Conservation (phyloP, 2,113 vertebrate species). For the Megaptera novaeangliae region DNA sequence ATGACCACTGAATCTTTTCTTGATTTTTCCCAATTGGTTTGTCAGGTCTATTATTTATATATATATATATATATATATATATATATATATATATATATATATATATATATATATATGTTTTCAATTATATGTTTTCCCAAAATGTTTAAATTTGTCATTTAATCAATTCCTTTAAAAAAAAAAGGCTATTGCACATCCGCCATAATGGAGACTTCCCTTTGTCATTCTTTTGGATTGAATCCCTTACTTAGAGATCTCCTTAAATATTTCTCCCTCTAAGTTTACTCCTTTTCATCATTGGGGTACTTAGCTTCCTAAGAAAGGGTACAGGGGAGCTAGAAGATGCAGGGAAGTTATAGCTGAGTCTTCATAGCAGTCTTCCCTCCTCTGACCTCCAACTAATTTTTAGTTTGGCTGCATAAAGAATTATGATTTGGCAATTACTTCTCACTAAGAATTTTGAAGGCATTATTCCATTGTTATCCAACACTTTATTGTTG, state of each 20-base stretch:
- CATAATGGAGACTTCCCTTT: neutral
- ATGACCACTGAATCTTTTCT: neutral
- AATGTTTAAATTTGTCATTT: slow-evolving; percentile 2
- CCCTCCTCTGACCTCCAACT: neutral
- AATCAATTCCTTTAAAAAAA: neutral
- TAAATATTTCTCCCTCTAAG: neutral
- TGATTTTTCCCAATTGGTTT: neutral
- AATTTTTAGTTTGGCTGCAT: neutral
- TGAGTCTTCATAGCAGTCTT: neutral
- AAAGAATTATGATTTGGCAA: neutral
- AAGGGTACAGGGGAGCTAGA: neutral
- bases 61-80: neutral
- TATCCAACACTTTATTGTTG: neutral
- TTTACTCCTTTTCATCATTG: neutral
- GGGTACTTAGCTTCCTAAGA: neutral
- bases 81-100: neutral
- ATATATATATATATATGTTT: too few relatives aligned
- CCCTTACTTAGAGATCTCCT: neutral
- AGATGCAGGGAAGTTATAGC: neutral
- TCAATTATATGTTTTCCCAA: neutral
- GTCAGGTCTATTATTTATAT: neutral
- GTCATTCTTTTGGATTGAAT: neutral
- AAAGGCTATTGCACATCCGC: neutral
- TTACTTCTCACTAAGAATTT: neutral
- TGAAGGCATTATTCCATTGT: neutral